A percentile compares a stretch with the other conserved stretches of the same genome.
These are phyloP conservation scores for Lerista edwardsae DNA, from an alignment of 2,797 vertebrate genomes.

Conservation along the genomic window DNA sequence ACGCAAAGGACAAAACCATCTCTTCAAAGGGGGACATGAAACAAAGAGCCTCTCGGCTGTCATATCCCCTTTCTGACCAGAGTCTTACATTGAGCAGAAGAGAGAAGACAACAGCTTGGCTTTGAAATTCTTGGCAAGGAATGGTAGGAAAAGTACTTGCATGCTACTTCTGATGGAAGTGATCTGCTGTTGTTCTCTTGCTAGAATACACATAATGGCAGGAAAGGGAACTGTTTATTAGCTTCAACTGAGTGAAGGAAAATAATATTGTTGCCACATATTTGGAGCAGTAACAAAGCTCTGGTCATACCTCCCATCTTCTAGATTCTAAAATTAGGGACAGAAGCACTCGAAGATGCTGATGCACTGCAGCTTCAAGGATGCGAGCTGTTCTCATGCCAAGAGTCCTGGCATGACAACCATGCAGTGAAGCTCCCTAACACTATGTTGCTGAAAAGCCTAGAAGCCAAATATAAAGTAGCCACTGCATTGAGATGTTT, in stretches of 20 bases:
- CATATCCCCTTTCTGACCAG: neutral
- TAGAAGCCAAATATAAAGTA: neutral
- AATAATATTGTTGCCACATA: conserved; percentile 46
- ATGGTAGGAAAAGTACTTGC: neutral
- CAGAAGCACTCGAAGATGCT: neutral
- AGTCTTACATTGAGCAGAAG: conserved; percentile 33
- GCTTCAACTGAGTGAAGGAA: conserved; percentile 10
- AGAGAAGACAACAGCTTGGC: conserved; percentile 29
- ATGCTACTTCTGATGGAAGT: conserved; percentile 30
- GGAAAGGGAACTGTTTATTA: neutral
- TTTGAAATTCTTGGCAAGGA: conserved; percentile 41
- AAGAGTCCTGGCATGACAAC: neutral
- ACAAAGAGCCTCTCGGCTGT: conserved; percentile 17
- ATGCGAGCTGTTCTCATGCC: neutral
- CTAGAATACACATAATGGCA: conserved; percentile 10
- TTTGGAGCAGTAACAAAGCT: conserved; percentile 47
- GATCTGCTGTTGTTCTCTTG: conserved; percentile 2
- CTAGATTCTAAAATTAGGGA: conserved; percentile 18
- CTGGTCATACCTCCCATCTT: neutral
- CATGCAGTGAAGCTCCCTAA: neutral
- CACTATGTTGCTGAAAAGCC: neutral
- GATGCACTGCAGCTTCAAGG: neutral
- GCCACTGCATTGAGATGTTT: no score
- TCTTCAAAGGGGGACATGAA: conserved; percentile 16
- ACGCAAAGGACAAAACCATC: conserved; percentile 14